Percentiles rank a stretch among this genome's conserved stretches.
Evolutionary conservation across 2,888 invertebrate genomes (phyloP).

Genomic region (Pharmacophagus antenor): DNA sequence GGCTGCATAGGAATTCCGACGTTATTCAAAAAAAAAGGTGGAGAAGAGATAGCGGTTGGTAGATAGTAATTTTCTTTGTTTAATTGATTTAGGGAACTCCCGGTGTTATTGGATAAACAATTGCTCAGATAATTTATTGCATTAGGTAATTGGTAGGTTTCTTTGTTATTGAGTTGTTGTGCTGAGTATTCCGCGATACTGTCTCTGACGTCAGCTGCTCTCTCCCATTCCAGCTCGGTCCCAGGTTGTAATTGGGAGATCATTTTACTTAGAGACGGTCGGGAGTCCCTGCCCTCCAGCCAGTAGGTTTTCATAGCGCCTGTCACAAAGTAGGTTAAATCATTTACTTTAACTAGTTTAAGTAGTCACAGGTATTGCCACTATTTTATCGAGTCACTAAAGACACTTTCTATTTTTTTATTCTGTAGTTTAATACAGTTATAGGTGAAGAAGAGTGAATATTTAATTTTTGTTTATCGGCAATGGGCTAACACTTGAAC

Average conservation of each 20-base stretch:
- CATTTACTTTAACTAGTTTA: not conserved
- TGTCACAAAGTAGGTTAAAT: slow-evolving; percentile 45
- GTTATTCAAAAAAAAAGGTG: slow-evolving; percentile 48
- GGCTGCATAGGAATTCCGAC: slow-evolving; percentile 44
- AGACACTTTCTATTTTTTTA: no score
- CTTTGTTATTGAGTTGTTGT: slow-evolving; percentile 57
- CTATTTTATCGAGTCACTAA: no score
- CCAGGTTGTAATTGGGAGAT: slow-evolving; percentile 66
- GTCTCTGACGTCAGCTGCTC: slow-evolving; percentile 68
- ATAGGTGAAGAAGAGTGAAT: no score
- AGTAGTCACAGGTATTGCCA: no score
- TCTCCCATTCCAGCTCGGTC: slow-evolving; percentile 71
- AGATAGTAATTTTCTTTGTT: slow-evolving; percentile 38
- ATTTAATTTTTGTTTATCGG: no score
- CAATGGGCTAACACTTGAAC: no score
- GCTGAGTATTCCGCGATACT: slow-evolving; percentile 73
- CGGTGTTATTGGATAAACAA: slow-evolving; percentile 45
- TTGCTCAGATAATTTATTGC: slow-evolving; percentile 51
- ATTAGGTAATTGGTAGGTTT: slow-evolving; percentile 47
- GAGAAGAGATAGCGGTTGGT: slow-evolving; percentile 51
- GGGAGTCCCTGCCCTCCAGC: slow-evolving; percentile 87
- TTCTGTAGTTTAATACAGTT: no score
- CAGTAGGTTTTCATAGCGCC: slow-evolving; percentile 94
- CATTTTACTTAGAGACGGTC: slow-evolving; percentile 77
- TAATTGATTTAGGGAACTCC: slow-evolving; percentile 38